Conservation (phyloP, 2,797 vertebrate species). For the Ammospiza maritima region DNA sequence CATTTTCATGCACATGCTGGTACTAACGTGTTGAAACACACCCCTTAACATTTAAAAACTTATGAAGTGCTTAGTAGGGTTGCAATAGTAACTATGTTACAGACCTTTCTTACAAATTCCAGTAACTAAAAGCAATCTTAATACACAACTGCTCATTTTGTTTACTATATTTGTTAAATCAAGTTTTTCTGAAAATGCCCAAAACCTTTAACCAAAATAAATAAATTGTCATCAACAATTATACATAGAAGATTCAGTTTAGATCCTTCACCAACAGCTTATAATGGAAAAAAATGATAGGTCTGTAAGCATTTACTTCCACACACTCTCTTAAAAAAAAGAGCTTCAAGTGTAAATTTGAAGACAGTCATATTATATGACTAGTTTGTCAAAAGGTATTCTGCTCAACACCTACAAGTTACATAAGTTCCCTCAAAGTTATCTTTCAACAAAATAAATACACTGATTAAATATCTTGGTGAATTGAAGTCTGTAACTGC, state of each 20-base stretch:
- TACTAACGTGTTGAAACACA: background rate
- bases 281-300: background rate
- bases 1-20: background rate
- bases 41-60: background rate
- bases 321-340: background rate
- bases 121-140: background rate
- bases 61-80: background rate
- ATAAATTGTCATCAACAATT: background rate
- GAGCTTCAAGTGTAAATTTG: background rate
- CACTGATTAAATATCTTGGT: background rate
- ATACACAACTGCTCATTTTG: background rate
- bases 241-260: background rate
- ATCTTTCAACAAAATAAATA: background rate
- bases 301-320: background rate
- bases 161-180: background rate
- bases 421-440: background rate
- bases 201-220: background rate
- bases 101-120: background rate
- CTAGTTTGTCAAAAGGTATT: background rate
- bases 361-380: background rate
- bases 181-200: background rate
- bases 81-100: background rate
- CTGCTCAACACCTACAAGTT: background rate
- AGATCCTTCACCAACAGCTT: background rate
- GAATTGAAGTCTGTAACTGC: background rate